These are phyloP conservation scores for Alauda arvensis DNA, from an alignment of 2,797 vertebrate genomes.

Conservation along the genomic window DNA sequence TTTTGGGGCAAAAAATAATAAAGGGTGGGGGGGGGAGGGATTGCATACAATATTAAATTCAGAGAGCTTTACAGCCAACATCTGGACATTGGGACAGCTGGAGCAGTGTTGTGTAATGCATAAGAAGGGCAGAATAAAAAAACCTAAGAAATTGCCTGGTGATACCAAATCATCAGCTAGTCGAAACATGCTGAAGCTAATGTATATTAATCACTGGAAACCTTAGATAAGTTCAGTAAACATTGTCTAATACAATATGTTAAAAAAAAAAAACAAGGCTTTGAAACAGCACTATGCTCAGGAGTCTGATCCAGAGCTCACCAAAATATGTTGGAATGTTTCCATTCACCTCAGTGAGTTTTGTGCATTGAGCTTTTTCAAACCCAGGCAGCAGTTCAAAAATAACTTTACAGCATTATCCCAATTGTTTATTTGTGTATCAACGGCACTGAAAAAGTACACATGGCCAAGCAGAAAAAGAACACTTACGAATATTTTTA, in stretches of 20 bases:
- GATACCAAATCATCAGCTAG: conserved; percentile 52
- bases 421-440: conserved; percentile 38
- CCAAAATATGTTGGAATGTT: conserved; percentile 36
- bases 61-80: conserved; percentile 70
- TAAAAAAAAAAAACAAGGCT: neutral
- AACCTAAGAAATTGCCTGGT: conserved; percentile 10
- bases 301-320: conserved; percentile 23
- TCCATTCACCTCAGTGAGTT: conserved; percentile 31
- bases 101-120: conserved; percentile 59
- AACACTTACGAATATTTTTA: conserved; percentile 24
- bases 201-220: conserved; percentile 51
- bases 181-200: conserved; percentile 6
- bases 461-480: conserved; percentile 40
- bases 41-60: conserved; percentile 66
- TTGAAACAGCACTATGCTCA: neutral
- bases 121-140: conserved; percentile 33
- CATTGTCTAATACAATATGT: neutral
- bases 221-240: conserved; percentile 30
- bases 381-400: conserved; percentile 45
- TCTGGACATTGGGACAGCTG: conserved; percentile 71
- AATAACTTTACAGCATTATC: conserved; percentile 37
- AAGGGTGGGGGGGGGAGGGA: neutral
- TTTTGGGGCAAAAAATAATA: conserved; percentile 29
- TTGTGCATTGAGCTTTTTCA: conserved; percentile 29
- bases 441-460: neutral